Base-by-base conservation (phyloP, 2,797 vertebrate species). In the Leuciscus waleckii region DNA sequence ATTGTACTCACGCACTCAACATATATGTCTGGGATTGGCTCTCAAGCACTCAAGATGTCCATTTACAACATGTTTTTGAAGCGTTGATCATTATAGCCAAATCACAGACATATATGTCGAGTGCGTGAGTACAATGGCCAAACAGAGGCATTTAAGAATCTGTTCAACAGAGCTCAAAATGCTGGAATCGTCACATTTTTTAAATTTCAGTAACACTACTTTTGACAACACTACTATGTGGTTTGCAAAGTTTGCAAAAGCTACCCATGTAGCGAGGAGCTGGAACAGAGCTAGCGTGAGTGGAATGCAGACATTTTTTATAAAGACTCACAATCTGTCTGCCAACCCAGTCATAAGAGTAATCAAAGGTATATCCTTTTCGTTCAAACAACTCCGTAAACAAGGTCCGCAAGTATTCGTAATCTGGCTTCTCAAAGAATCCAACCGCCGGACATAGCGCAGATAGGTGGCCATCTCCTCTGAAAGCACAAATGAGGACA, bases 391-490 rank as follows among this genome's bases (percentile, higher is more conserved):
- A 95, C 83, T 99, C 98, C 0, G 97, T 98, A 93, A 99, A 99
- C 89, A 99, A 96, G 84, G 96, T 98, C 91, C 98, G 95, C 89
- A 99, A 93, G 89, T 99, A 99, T 87, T 99, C 98, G 1, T 99
- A 99, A 94, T 99, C 98, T 0, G 98, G 98, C 92, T 98, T 98
- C 92, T 99, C 98, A 81, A 99, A 99, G 96, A 99, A 93, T 99
- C 98, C 90, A 99, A 91, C 79, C 98, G 95, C 85, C 98, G 95
- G 75, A 99, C 98, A 0, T 99, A 99, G 79, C 98, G 97, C 82
- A 99, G 95, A 92, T 99, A 99, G 0, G 98, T 98, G 86, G 98
- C 97, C 98, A 99, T 98, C 95, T 99, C 98, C 94, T 99, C 98
- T 99, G 96, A 73, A 90, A 86, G 6, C 77, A 79, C 58, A 85